phyloP scores from a whole-genome alignment of 2,888 invertebrate genomes.

The Abscondita cerata region DNA sequence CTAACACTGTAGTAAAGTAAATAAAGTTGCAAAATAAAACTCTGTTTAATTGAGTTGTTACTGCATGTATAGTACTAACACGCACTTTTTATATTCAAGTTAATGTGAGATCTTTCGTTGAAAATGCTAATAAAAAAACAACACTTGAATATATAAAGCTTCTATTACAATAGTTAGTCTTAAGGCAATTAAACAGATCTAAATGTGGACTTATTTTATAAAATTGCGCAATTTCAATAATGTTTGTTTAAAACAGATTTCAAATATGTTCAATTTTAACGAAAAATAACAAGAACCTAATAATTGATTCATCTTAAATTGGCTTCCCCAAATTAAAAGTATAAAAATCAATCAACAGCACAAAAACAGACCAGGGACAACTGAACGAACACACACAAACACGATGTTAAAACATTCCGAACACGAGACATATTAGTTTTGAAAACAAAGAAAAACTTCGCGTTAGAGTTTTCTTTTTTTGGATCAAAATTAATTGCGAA shows the following conservation, averaged over 20 bases:
- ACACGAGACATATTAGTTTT: slow-evolving; percentile 42
- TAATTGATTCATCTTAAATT: slow-evolving; percentile 32
- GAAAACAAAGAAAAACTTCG: slow-evolving; percentile 27
- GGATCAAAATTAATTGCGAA: slow-evolving; percentile 2
- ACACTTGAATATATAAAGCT: slow-evolving; percentile 7
- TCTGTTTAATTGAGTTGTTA: no score
- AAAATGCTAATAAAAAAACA: no score
- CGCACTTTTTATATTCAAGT: no score
- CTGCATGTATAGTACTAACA: no score
- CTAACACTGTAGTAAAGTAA: no score
- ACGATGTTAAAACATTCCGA: slow-evolving; percentile 56
- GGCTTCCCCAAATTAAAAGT: slow-evolving; percentile 52
- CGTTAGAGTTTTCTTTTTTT: slow-evolving; percentile 15
- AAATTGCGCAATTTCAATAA: no score
- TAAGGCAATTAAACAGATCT: neutral
- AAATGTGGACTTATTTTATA: no score
- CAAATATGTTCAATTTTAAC: neutral
- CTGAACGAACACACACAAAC: slow-evolving; percentile 50
- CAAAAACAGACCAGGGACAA: slow-evolving; percentile 58
- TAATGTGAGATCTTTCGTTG: no score
- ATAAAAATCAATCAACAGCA: slow-evolving; percentile 43
- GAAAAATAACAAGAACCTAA: neutral
- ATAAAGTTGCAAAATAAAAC: no score
- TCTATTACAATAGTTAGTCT: neutral
- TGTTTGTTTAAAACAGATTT: no score